Base-by-base conservation (phyloP, 2,888 invertebrate species). In the Tenthredo notha region DNA sequence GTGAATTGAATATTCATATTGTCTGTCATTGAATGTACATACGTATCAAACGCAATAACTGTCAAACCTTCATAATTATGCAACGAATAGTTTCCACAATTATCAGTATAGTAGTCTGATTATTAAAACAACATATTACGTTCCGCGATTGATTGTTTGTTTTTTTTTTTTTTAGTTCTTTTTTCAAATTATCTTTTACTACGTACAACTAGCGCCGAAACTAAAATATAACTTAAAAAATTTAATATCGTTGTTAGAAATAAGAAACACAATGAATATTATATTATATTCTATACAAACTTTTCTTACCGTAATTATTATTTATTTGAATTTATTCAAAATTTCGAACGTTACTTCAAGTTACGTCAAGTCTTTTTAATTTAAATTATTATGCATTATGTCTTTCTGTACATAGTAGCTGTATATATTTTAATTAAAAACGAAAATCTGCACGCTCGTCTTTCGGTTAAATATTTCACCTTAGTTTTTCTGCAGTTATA, bases 381-480 rank as follows among this genome's bases (percentile, higher is more conserved):
- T 78, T 78, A 37, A 78, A n/a, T 50, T 77, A 43, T n/a, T 33
- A 77, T 77, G 15, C 77, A 54, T 77, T 74, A n/a, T n/a, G 33
- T 77, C 33, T 33, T n/a, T 77, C 50, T 33, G 5, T 77, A 77
- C n/a, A 43, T 10, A 10, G 15, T 6, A 33, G 33, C 33, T 33
- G 33, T 33, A 33, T 74, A 40, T 47, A 10, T 40, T 2, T 25
- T n/a, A n/a, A n/a, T 1, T 21, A n/a, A 43, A 6, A 10, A 37
- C 6, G n/a, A 70, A 12, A 4, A 74, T 43, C 47, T 43, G 43
- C 21, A 74, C 74, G 43, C 67, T 9, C n/a, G 33, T 21, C 40
- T 74, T 43, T 15, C 25, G 25, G 37, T 25, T 47, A 15, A 75
- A 47, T 75, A 75, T 47, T 12, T 10, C 1, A 40, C 25, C 10